phyloP scores from a whole-genome alignment of 2,797 vertebrate species.

The Peromyscus melanophrys region DNA sequence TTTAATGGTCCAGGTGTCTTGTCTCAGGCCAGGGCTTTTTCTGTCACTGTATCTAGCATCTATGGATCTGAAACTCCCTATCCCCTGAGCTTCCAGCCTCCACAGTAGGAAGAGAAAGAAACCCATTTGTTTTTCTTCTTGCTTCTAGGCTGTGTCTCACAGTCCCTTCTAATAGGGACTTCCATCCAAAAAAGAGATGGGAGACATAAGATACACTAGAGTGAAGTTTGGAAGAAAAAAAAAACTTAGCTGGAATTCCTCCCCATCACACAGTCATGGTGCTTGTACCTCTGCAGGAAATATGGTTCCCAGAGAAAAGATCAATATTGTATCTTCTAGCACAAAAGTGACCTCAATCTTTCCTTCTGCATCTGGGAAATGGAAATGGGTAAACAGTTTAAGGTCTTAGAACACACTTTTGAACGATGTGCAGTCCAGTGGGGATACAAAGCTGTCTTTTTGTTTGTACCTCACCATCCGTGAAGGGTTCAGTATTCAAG shows the following conservation, averaged over 20 bases:
- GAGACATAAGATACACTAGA: not conserved
- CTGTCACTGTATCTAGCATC: not conserved
- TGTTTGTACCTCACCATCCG: not conserved
- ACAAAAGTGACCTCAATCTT: not conserved
- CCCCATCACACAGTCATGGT: not conserved
- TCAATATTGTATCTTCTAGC: not conserved
- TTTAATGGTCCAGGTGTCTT: not conserved
- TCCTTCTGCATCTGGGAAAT: not conserved
- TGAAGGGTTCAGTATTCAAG: not conserved
- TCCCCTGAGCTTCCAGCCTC: not conserved
- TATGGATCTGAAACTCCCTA: not conserved
- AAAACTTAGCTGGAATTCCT: not conserved
- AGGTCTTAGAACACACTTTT: not conserved
- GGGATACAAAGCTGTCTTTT: not conserved
- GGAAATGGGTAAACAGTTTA: not conserved
- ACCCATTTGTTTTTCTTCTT: constrained; percentile 23
- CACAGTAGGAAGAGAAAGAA: not conserved
- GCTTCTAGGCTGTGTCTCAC: not conserved
- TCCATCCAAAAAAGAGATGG: not conserved
- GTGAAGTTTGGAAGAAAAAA: not conserved
- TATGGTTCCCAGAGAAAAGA: not conserved
- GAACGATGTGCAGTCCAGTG: not conserved
- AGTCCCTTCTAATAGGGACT: not conserved
- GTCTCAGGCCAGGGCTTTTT: not conserved
- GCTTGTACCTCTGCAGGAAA: not conserved